Conservation (phyloP, 2,113 vertebrate species). For the Pterocles burchelli region DNA sequence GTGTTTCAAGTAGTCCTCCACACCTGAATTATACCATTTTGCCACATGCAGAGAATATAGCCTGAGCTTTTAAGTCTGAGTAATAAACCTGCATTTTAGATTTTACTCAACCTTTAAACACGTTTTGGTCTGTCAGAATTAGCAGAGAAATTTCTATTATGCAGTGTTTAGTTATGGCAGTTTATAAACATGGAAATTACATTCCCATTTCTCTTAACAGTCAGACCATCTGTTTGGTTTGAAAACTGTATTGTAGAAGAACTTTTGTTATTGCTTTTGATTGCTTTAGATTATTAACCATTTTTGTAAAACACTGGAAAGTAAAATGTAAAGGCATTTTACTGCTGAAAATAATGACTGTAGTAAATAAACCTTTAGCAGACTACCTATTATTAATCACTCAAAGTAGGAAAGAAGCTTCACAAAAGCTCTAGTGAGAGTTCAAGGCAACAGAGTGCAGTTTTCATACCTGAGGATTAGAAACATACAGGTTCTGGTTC, state of each 20-base stretch:
- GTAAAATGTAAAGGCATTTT: background rate
- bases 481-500: background rate
- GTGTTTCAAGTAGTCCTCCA: background rate
- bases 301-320: background rate
- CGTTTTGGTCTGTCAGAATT: background rate
- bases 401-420: background rate
- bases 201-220: background rate
- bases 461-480: constrained; percentile 70
- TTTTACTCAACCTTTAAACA: background rate
- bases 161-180: background rate
- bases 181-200: background rate
- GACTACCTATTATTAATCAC: no score
- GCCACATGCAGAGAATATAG: background rate
- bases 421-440: background rate
- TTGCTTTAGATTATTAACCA: background rate
- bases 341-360: background rate
- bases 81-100: background rate
- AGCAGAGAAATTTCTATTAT: background rate
- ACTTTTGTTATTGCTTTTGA: background rate
- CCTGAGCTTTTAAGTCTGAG: background rate
- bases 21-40: background rate
- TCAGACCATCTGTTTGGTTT: background rate
- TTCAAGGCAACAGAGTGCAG: background rate
- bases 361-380: background rate
- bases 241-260: background rate